Conservation (phyloP, 2,888 invertebrate species). For the Pseudococcus longispinus region DNA sequence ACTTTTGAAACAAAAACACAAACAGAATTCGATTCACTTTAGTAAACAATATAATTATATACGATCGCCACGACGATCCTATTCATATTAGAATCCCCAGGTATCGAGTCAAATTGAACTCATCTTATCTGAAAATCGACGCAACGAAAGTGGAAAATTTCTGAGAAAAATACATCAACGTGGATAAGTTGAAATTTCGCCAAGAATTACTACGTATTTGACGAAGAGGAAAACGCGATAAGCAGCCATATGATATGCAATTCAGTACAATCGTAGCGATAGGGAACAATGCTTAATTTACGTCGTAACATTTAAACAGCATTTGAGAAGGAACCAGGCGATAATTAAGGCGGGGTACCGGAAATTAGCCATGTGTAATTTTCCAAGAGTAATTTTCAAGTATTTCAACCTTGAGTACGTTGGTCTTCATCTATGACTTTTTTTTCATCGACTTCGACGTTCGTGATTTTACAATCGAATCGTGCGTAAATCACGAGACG, state of each 20-base stretch:
- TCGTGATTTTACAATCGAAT: too few relatives aligned
- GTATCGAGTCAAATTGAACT: background rate
- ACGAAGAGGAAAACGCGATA: background rate
- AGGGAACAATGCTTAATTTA: background rate
- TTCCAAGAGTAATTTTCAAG: background rate
- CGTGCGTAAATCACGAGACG: too few relatives aligned
- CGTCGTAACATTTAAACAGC: background rate
- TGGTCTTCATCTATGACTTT: background rate
- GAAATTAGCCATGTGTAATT: background rate
- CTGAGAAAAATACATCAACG: background rate
- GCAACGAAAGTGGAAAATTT: background rate
- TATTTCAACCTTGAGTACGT: background rate
- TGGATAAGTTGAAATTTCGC: background rate
- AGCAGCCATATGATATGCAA: background rate
- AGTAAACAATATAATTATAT: too few relatives aligned
- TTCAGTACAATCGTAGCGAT: background rate
- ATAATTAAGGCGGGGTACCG: background rate
- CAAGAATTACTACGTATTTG: background rate
- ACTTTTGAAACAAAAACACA: too few relatives aligned
- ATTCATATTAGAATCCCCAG: background rate
- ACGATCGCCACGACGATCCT: too few relatives aligned
- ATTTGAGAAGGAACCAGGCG: background rate
- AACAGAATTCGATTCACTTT: too few relatives aligned
- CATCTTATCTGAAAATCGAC: background rate
- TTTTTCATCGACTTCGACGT: background rate